Conservation (phyloP, 53 echinoderm and acorn worm genomes). For the Mesocentrotus franciscanus region DNA sequence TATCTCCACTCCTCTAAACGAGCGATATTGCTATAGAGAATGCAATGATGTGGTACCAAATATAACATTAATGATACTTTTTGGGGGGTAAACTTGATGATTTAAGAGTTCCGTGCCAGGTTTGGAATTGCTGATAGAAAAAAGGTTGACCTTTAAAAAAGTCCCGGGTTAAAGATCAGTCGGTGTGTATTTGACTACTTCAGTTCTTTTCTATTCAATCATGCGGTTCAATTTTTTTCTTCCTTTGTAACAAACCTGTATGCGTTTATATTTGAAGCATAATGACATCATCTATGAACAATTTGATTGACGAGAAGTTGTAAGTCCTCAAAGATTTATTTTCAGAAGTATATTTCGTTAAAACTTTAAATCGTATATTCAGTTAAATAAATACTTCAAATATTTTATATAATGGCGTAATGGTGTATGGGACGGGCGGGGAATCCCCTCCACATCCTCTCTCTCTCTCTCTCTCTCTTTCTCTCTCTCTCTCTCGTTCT, state of each 20-base stretch:
- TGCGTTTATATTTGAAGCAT: background rate
- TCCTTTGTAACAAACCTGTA: background rate
- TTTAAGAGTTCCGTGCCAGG: background rate
- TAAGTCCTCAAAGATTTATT: too few species aligned
- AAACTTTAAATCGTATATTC: too few species aligned
- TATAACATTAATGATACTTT: too few species aligned
- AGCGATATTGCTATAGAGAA: too few species aligned
- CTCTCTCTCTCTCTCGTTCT: background rate
- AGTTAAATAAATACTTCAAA: too few species aligned
- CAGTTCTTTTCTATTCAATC: background rate
- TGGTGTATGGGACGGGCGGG: background rate
- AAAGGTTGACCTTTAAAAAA: background rate
- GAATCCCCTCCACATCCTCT: background rate
- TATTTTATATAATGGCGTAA: too few species aligned
- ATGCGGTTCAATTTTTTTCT: background rate
- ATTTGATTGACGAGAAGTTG: too few species aligned
- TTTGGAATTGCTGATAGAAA: background rate
- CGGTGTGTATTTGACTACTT: background rate
- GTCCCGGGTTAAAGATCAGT: conserved; percentile 11
- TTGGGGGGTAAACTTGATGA: too few species aligned
- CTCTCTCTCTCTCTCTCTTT: background rate
- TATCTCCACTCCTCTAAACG: too few species aligned
- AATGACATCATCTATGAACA: background rate
- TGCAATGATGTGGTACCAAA: too few species aligned
- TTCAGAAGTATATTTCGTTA: too few species aligned